phyloP scores from a whole-genome alignment of 2,888 invertebrate genomes.

The Bombylius discolor region DNA sequence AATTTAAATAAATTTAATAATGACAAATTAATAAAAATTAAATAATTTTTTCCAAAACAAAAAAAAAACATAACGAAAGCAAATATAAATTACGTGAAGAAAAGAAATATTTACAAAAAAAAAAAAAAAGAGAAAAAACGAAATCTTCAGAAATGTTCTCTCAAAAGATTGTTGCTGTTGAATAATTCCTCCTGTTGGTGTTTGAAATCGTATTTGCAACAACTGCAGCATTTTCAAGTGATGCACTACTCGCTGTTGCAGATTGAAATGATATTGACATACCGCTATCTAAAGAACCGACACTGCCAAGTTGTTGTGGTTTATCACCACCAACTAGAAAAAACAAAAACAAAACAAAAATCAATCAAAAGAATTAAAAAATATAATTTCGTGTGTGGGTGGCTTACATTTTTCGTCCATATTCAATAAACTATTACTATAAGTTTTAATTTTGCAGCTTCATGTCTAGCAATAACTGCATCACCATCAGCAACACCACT shows the following conservation, averaged over 20 bases:
- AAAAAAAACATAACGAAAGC: too few species aligned
- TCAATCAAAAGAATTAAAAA: background rate
- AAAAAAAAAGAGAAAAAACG: too few species aligned
- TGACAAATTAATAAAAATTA: too few species aligned
- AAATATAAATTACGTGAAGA: too few species aligned
- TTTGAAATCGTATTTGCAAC: constrained; percentile 30
- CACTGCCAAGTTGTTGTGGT: constrained; percentile 79
- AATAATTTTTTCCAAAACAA: too few species aligned
- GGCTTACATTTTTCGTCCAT: constrained; percentile 83
- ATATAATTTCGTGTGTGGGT: background rate
- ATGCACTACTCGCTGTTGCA: constrained; percentile 44
- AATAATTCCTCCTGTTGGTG: constrained; percentile 15
- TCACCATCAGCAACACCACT: constrained; percentile 71
- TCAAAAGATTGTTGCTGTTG: constrained; percentile 9
- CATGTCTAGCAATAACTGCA: constrained; percentile 36
- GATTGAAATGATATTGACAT: constrained; percentile 92
- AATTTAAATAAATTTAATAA: too few species aligned
- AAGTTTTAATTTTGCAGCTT: constrained; percentile 51
- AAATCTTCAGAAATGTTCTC: too few species aligned
- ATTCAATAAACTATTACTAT: constrained; percentile 90
- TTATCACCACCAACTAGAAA: constrained; percentile 60
- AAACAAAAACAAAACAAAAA: background rate
- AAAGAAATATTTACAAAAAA: too few species aligned
- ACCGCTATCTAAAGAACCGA: constrained; percentile 89
- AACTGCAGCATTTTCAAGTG: constrained; percentile 38